Evolutionary conservation across 2,113 vertebrate genomes (phyloP).

Genomic region (Chaetodon auriga): DNA sequence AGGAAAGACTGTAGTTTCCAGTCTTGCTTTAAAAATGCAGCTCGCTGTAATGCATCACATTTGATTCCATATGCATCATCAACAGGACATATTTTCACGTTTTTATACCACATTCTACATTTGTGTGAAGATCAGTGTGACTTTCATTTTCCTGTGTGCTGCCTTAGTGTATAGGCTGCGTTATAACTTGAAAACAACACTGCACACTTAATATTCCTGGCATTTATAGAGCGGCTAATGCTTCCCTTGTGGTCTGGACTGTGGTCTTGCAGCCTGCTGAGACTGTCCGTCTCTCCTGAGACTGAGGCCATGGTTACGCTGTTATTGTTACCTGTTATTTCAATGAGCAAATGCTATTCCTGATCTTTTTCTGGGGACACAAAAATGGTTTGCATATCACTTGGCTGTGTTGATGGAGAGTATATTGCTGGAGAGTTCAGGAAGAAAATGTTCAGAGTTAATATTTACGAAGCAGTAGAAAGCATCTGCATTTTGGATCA

Average conservation of each 20-base stretch:
- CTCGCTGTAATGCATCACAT: background rate
- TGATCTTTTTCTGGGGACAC: slow-evolving; percentile 53
- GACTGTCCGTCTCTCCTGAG: slow-evolving; percentile 63
- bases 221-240: slow-evolving; percentile 62
- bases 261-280: slow-evolving; percentile 63
- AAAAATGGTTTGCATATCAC: slow-evolving; percentile 33
- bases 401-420: slow-evolving; percentile 22
- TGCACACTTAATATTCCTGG: slow-evolving; percentile 43
- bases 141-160: slow-evolving; percentile 6
- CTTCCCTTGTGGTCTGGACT: slow-evolving; percentile 70
- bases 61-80: background rate
- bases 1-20: slow-evolving; percentile 3
- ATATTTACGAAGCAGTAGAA: background rate
- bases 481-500: background rate
- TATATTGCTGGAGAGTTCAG: slow-evolving; percentile 1
- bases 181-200: slow-evolving; percentile 28
- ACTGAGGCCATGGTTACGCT: slow-evolving; percentile 58
- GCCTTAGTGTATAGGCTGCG: background rate
- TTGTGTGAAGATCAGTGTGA: background rate
- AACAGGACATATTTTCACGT: background rate
- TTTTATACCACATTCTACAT: background rate
- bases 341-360: slow-evolving; percentile 71
- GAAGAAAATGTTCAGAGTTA: slow-evolving; percentile 23
- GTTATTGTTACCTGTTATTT: slow-evolving; percentile 78
- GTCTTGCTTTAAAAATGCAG: background rate